Percentiles rank a stretch among this genome's conserved stretches.
phyloP scores from a whole-genome alignment of 1,140 invertebrate species.

The Hycleus cichorii region DNA sequence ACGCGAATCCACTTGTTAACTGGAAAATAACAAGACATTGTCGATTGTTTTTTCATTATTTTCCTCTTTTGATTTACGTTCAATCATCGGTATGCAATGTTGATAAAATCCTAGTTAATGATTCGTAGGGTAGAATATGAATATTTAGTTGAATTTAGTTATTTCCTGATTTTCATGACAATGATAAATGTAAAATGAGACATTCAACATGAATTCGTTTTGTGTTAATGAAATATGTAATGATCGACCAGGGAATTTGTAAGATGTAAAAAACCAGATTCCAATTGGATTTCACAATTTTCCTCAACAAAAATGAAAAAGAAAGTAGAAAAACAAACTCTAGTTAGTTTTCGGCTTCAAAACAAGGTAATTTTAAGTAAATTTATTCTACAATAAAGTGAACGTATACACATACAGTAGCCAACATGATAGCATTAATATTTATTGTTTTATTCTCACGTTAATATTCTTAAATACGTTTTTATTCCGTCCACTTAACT shows the following conservation, averaged over 20 bases:
- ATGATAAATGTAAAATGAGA: background rate
- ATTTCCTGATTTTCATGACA: background rate
- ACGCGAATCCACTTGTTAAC: too few species aligned
- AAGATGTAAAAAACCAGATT: background rate
- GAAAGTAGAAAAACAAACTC: background rate
- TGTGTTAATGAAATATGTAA: background rate
- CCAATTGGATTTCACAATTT: background rate
- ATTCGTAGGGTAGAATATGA: too few species aligned
- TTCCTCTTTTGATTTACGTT: too few species aligned
- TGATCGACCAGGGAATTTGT: background rate
- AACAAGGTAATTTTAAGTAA: background rate
- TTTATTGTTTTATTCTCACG: conserved; percentile 27
- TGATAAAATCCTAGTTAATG: too few species aligned
- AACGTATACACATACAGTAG: conserved; percentile 14
- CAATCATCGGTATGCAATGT: too few species aligned
- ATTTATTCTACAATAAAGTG: conserved; percentile 15
- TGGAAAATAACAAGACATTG: too few species aligned
- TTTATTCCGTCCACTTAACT: too few species aligned
- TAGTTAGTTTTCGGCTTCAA: conserved; percentile 14
- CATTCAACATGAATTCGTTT: background rate
- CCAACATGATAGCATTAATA: conserved; percentile 28
- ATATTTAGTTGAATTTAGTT: too few species aligned
- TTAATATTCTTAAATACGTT: conserved; percentile 1
- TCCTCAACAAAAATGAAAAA: background rate
- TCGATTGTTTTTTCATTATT: too few species aligned